Conservation (phyloP, 2,888 invertebrate genomes). For the Dendrolimus houi region DNA sequence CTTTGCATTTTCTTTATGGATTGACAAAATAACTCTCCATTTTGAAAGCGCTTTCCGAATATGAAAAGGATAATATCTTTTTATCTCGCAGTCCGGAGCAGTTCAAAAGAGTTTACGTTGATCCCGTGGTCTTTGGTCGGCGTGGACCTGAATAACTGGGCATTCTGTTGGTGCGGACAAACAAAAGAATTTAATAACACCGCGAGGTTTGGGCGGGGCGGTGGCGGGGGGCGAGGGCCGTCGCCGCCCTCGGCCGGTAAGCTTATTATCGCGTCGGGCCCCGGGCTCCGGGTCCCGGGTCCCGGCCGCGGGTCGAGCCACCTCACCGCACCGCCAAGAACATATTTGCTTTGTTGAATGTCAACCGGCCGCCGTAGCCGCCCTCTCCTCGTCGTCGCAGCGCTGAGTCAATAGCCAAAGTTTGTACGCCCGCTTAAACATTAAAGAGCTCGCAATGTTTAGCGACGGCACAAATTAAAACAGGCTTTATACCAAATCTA, state of each 20-base stretch:
- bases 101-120: conserved; percentile 61
- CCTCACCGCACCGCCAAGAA: conserved; percentile 36
- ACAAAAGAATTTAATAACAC: conserved; percentile 73
- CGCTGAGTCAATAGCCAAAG: conserved; percentile 44
- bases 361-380: conserved; percentile 45
- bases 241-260: conserved; percentile 50
- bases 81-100: conserved; percentile 36
- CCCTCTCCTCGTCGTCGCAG: conserved; percentile 30
- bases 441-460: conserved; percentile 68
- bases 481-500: conserved; percentile 74
- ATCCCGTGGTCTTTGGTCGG: conserved; percentile 42
- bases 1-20: conserved; percentile 21
- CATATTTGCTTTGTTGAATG: conserved; percentile 68
- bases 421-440: conserved; percentile 63
- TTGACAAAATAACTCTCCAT: neutral
- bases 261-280: conserved; percentile 61
- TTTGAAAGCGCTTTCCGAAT: conserved; percentile 5
- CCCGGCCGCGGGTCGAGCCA: conserved; percentile 14
- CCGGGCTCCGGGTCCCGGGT: conserved; percentile 11
- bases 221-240: conserved; percentile 27
- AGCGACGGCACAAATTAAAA: conserved; percentile 72
- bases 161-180: conserved; percentile 43
- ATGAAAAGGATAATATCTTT: conserved; percentile 35
- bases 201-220: conserved; percentile 42
- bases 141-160: conserved; percentile 57